phyloP scores from a whole-genome alignment of 2,888 invertebrate genomes.

The Myopa tessellatipennis region DNA sequence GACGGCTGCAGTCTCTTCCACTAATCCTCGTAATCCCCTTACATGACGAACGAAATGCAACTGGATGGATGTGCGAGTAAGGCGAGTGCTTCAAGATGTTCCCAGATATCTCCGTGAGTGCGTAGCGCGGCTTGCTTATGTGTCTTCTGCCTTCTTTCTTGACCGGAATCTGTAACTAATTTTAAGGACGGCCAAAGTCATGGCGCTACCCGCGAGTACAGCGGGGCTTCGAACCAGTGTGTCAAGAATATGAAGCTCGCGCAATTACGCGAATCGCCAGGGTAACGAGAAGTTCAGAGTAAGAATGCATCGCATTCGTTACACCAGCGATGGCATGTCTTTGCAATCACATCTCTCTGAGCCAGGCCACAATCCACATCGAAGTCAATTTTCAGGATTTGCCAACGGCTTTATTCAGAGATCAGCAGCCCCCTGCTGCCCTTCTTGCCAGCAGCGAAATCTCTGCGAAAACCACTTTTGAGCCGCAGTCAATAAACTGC shows the following conservation, averaged over 20 bases:
- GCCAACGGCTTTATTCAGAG: constrained; percentile 53
- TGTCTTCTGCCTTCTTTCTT: constrained; percentile 16
- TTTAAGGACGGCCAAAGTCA: constrained; percentile 31
- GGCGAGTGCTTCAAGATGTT: constrained; percentile 34
- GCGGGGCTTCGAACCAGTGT: no score
- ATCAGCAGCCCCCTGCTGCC: constrained; percentile 35
- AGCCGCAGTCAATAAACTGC: constrained; percentile 63
- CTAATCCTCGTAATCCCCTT: constrained; percentile 65
- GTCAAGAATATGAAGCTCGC: neutral
- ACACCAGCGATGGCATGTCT: no score
- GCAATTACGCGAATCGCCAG: neutral
- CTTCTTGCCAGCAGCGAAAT: constrained; percentile 50
- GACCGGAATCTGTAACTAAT: constrained; percentile 31
- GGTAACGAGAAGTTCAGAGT: neutral
- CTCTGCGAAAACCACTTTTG: constrained; percentile 62
- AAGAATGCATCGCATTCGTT: no score
- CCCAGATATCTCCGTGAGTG: constrained; percentile 28
- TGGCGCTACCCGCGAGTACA: no score
- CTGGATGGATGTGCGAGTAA: constrained; percentile 32
- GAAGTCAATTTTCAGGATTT: constrained; percentile 64
- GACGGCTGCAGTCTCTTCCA: constrained; percentile 43
- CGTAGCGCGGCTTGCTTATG: neutral
- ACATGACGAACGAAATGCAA: constrained; percentile 67
- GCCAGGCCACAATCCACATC: constrained; percentile 38
- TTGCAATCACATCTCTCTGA: no score